Conservation (phyloP, 2,113 vertebrate genomes). For the Vimba vimba region DNA sequence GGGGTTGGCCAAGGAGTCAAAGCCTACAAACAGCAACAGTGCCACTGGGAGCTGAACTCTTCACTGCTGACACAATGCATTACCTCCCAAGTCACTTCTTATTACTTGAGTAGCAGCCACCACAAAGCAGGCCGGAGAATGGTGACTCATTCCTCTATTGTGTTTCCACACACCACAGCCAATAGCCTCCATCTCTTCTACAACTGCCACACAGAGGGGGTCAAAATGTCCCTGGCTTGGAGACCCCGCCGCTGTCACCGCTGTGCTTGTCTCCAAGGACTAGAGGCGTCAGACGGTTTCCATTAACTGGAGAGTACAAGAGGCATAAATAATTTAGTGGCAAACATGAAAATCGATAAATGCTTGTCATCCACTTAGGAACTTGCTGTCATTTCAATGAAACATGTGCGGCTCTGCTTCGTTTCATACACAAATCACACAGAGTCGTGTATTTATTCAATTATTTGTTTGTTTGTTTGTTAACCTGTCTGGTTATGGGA, state of each 20-base stretch:
- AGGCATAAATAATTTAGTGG: constrained; percentile 37
- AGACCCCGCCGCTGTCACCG: neutral
- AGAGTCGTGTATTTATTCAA: constrained; percentile 1
- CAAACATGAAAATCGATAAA: constrained; percentile 43
- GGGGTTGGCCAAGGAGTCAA: constrained; percentile 11
- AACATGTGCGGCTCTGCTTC: neutral
- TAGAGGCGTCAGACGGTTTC: neutral
- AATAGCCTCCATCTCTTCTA: neutral
- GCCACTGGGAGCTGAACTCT: neutral
- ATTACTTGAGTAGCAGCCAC: constrained; percentile 9
- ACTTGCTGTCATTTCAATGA: neutral
- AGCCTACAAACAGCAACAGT: neutral
- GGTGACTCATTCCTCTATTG: constrained; percentile 10
- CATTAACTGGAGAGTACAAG: constrained; percentile 29
- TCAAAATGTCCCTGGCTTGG: neutral
- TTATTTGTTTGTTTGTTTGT: constrained; percentile 5
- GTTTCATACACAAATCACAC: neutral
- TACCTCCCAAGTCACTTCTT: constrained; percentile 22
- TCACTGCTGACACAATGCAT: constrained; percentile 40
- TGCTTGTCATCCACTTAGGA: constrained; percentile 30
- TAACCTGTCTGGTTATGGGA: neutral
- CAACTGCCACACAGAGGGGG: neutral
- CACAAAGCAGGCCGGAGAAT: neutral
- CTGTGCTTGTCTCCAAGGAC: neutral
- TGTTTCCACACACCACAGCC: constrained; percentile 23